Percentiles rank a stretch among this genome's conserved stretches.
Evolutionary conservation across 2,888 invertebrate species (phyloP).

Genomic region (Tortrix viridana): DNA sequence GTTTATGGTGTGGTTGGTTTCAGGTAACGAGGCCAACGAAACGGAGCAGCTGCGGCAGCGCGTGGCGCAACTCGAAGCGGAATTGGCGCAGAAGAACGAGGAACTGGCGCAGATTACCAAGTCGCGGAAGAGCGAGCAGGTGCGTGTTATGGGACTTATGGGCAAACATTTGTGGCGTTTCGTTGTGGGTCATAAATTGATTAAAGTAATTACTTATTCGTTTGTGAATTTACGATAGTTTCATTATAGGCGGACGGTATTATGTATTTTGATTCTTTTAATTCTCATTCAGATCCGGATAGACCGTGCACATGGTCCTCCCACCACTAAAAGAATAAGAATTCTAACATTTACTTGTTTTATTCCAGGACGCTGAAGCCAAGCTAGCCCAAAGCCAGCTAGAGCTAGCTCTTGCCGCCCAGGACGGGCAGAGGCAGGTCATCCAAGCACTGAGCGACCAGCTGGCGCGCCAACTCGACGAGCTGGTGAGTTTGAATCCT

Average conservation of each 20-base stretch:
- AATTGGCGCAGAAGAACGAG: conserved; percentile 92
- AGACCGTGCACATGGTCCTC: too few relatives aligned
- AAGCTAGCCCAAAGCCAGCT: conserved; percentile 91
- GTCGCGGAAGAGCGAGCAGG: conserved; percentile 78
- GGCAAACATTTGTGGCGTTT: too few relatives aligned
- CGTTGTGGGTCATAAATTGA: too few relatives aligned
- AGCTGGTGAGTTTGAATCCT: conserved; percentile 86
- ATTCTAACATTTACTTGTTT: neutral
- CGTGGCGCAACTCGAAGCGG: conserved; percentile 92
- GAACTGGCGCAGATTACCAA: conserved; percentile 86
- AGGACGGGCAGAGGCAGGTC: conserved; percentile 92
- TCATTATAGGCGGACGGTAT: too few relatives aligned
- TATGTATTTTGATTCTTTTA: too few relatives aligned
- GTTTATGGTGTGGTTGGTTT: conserved; percentile 45
- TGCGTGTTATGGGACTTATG: conserved; percentile 42
- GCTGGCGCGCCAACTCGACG: conserved; percentile 91
- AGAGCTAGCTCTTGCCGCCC: conserved; percentile 90
- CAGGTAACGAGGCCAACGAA: conserved; percentile 90
- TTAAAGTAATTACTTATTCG: too few relatives aligned
- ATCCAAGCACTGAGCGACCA: conserved; percentile 92
- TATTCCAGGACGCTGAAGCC: conserved; percentile 80
- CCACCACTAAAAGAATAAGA: too few relatives aligned
- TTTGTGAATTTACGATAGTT: too few relatives aligned
- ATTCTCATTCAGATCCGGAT: too few relatives aligned
- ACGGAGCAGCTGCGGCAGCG: conserved; percentile 91